Evolutionary conservation across 1,140 invertebrate species (phyloP), one percentile per base, ranked within the genome.

Genomic region (Platyscapa corneri): DNA sequence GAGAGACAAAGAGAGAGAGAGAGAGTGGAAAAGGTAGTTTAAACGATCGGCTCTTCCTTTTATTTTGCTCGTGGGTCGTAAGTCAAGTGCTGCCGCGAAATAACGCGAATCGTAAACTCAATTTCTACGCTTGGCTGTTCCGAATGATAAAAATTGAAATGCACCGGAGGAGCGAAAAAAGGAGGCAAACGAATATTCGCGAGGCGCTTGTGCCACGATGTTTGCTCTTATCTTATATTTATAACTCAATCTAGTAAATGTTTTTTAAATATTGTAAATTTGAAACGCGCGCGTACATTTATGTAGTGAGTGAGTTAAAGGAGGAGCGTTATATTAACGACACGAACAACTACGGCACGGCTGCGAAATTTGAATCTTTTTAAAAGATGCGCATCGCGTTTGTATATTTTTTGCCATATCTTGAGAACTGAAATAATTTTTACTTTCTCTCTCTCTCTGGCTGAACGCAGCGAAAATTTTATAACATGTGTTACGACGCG

Each of bases 161-260:
- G 18, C 67, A n/a, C 0, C 16, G 32, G 3, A 18, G 34, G 18
- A 5, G 18, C 6, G 67, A 39, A 39, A 37, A 37, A 37, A 37
- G 67, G 10, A 27, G 56, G 56, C 3, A 27, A 27, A 60, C 12
- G 27, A 60, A 60, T 27, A 60, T 60, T 60, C 56, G 23, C 56
- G 23, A 60, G 3, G 16, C 16, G 3, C 20, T 23, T 70, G n/a
- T 67, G 30, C 12, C 0, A 30, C 65, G 30, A 67, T 67, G 34
- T 67, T 67, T 32, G 8, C 8, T 39, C 34, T 20, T 39, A 6
- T 70, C 16, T 23, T 37, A 70, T 70, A 70, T 70, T 70, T 70
- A 70, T 70, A 37, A 70, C 67, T 23, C 67, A 70, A 37, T 70
- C 67, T 70, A 37, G 67, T 20, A 70, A 70, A 70, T 39, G 32